Conservation (phyloP, 2,113 vertebrate genomes). For the Ctenomys sociabilis region DNA sequence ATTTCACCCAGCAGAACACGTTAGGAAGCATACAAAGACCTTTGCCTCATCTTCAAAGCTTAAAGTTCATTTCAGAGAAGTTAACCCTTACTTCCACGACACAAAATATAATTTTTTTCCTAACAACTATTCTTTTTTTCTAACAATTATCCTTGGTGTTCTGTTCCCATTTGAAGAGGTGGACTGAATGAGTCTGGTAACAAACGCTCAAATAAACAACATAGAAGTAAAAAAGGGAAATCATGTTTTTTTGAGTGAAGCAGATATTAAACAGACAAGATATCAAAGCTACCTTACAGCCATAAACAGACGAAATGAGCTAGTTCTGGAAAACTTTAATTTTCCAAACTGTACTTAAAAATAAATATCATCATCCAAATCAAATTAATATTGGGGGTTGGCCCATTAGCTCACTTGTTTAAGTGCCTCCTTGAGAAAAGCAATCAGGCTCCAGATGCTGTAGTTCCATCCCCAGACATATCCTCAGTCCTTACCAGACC, state of each 20-base stretch:
- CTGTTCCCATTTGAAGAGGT: not conserved
- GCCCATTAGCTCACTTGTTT: too few species aligned
- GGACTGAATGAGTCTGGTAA: not conserved
- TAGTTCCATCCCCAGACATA: too few species aligned
- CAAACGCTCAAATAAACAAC: not conserved
- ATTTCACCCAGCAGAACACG: not conserved
- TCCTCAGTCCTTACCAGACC: too few species aligned
- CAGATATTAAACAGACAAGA: not conserved
- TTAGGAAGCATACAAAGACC: not conserved
- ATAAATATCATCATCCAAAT: not conserved
- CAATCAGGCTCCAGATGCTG: too few species aligned
- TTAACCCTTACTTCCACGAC: not conserved
- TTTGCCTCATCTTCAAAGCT: not conserved
- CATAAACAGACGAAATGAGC: not conserved
- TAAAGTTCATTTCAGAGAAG: not conserved
- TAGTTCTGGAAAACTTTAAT: not conserved
- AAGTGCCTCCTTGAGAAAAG: too few species aligned
- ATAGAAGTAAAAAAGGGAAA: not conserved
- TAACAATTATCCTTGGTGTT: not conserved
- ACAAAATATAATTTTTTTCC: too few species aligned
- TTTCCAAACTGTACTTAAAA: constrained; percentile 27
- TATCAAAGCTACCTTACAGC: not conserved
- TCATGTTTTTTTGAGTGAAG: not conserved
- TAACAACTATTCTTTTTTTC: not conserved
- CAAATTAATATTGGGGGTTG: not conserved